Base-by-base conservation (phyloP, 2,797 vertebrate genomes). In the Thaleichthys pacificus region DNA sequence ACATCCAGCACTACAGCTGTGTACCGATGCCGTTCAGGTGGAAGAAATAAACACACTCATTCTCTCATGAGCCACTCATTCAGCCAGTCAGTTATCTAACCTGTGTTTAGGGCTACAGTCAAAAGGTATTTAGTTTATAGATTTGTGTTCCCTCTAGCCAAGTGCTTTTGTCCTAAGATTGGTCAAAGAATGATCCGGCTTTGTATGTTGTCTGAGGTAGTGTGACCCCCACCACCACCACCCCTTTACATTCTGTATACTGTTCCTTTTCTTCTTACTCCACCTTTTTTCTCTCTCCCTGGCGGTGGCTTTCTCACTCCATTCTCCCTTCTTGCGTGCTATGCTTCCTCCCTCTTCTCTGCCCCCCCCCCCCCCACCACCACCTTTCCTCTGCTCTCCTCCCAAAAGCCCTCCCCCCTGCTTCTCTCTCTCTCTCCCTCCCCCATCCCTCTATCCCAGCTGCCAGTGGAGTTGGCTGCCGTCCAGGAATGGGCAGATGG, bases 401-500 rank as follows among this genome's bases (percentile, higher is more conserved):
- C 72, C 62, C 68, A 49, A n/a, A 15, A 57, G 15, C 75, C 38
- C 57, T 2, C 61, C 47, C 30, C 24, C 58, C 26, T 57, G 11
- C 21, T 61, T 19, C 61, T 71, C 62, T 14, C 61, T 71, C 62
- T 14, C 51, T 6, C 65, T 70, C 67, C 58, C 62, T 75, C 71
- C 76, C 51, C 92, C 87, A 87, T 84, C 85, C 77, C 87, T 89
- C 90, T 87, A 83, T 89, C 93, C 86, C 93, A 94, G 91, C 94
- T 95, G 94, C 93, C 93, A 94, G 88, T 87, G 79, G 77, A 85
- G 87, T 93, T 96, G 95, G 95, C 93, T 63, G 71, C 71, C 69
- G 35, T 95, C 96, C 96, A 95, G 93, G 84, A 89, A 87, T 92
- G 86, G 90, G 92, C 95, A 97, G 95, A 95, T 96, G 96, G 96